These are phyloP conservation scores for Thereva nobilitata DNA, from an alignment of 2,888 invertebrate species.

Conservation along the genomic window DNA sequence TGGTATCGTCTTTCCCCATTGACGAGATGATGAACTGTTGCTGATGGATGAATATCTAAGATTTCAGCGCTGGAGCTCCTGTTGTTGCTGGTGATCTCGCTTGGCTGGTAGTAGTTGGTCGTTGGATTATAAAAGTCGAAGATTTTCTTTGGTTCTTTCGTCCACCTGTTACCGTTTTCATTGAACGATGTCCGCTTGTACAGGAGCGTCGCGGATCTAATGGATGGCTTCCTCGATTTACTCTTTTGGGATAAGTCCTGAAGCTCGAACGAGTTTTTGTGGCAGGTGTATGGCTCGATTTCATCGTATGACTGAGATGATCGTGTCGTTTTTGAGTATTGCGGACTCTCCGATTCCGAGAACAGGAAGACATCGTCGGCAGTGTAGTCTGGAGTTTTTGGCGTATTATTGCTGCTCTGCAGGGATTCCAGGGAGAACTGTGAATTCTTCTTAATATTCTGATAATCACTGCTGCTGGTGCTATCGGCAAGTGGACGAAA, in stretches of 20 bases:
- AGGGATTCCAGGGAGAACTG: conserved; percentile 56
- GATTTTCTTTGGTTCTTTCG: conserved; percentile 45
- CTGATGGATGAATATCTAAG: conserved; percentile 45
- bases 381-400: conserved; percentile 54
- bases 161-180: conserved; percentile 32
- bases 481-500: conserved; percentile 54
- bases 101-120: conserved; percentile 49
- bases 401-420: conserved; percentile 53
- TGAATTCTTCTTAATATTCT: conserved; percentile 53
- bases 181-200: conserved; percentile 36
- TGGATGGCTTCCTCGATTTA: conserved; percentile 42
- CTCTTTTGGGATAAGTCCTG: conserved; percentile 47
- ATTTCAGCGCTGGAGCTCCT: conserved; percentile 55
- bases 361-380: conserved; percentile 53
- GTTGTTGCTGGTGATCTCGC: conserved; percentile 47
- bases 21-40: conserved; percentile 32
- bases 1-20: conserved; percentile 54
- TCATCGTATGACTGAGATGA: conserved; percentile 38
- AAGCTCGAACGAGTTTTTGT: conserved; percentile 51
- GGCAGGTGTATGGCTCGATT: conserved; percentile 11
- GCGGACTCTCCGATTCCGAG: conserved; percentile 54
- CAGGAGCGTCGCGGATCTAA: conserved; percentile 39
- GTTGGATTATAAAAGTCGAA: conserved; percentile 45
- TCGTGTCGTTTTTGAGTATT: conserved; percentile 40
- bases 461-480: conserved; percentile 48